Percentiles rank a stretch among this genome's conserved stretches.
phyloP scores from a whole-genome alignment of 2,797 vertebrate genomes.

The Pachyuromys duprasi region DNA sequence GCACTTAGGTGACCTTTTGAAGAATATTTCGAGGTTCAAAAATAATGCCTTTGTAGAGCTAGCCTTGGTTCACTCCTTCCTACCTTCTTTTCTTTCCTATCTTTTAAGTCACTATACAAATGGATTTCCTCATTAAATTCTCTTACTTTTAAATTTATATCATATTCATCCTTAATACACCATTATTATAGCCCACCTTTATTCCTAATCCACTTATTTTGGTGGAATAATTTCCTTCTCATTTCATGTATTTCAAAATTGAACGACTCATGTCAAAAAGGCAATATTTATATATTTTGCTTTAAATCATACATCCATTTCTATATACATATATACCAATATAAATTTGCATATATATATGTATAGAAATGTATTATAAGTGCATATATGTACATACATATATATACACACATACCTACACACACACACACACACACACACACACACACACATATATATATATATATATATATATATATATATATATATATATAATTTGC shows the following conservation, averaged over 20 bases:
- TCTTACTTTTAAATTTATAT: neutral
- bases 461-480: neutral
- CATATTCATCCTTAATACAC: neutral
- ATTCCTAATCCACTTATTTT: too few relatives aligned
- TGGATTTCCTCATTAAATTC: neutral
- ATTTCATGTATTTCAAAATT: neutral
- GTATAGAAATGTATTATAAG: too few relatives aligned
- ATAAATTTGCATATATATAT: too few relatives aligned
- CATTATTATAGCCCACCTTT: neutral
- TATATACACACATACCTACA: too few relatives aligned
- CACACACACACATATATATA: too few relatives aligned
- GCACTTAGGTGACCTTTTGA: neutral
- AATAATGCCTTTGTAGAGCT: neutral
- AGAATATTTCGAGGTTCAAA: neutral
- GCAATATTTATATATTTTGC: neutral
- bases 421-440: too few relatives aligned
- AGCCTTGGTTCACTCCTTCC: fast-evolving
- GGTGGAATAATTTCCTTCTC: neutral
- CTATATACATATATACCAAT: too few relatives aligned
- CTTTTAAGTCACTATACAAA: neutral
- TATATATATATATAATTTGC: neutral
- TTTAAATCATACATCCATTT: neutral
- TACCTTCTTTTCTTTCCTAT: neutral
- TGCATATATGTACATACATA: too few relatives aligned
- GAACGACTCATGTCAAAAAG: neutral